These are phyloP conservation scores for Chionoecetes opilio DNA, from an alignment of 1,140 invertebrate genomes.

Conservation along the genomic window DNA sequence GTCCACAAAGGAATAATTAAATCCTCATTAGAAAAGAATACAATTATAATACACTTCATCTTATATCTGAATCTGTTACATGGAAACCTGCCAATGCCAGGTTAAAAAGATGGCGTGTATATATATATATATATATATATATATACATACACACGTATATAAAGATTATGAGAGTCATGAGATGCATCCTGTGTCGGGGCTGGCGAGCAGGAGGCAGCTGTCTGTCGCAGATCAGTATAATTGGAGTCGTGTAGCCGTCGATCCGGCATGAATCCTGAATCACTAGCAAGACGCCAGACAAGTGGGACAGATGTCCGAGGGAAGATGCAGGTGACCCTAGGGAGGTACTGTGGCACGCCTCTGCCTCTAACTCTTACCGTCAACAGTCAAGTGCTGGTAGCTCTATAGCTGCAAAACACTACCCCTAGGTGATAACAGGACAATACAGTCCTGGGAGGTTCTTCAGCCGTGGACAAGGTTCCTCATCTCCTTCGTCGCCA, in stretches of 20 bases:
- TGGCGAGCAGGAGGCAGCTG: background rate
- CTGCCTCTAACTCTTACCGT: background rate
- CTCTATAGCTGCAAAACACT: background rate
- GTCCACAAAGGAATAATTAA: slow-evolving; percentile 10
- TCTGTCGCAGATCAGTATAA: background rate
- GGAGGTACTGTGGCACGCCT: background rate
- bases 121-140: slow-evolving; percentile 66
- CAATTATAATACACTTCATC: background rate
- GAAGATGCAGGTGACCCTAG: background rate
- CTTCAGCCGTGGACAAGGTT: background rate
- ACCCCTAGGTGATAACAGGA: background rate
- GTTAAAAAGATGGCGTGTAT: no score
- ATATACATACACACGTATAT: slow-evolving; percentile 51
- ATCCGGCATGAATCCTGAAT: background rate
- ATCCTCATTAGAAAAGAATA: slow-evolving; percentile 9
- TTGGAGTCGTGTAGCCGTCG: background rate
- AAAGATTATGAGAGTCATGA: slow-evolving; percentile 9
- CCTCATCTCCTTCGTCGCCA: background rate
- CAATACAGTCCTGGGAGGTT: background rate
- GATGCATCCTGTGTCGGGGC: background rate
- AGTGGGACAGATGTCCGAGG: background rate
- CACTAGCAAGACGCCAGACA: background rate
- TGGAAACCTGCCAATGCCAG: background rate
- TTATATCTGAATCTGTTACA: background rate
- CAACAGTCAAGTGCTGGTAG: background rate